Evolutionary conservation across 1,140 invertebrate species (phyloP), one percentile per base, ranked within the genome.

Genomic region (Latrodectus geometricus): DNA sequence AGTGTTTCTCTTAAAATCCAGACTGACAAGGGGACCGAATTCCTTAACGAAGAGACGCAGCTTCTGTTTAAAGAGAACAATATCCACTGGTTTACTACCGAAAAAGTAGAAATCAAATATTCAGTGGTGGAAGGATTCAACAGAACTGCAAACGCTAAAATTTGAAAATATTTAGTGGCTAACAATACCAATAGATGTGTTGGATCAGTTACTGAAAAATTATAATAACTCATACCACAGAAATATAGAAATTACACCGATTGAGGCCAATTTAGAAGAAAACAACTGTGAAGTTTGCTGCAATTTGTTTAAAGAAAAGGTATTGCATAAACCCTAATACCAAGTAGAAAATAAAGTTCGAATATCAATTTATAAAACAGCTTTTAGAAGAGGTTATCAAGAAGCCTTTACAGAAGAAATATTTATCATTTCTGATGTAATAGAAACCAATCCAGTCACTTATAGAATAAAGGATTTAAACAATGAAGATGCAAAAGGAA

Each of bases 71-170:
- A n/a, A n/a, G n/a, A n/a, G n/a, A n/a, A n/a, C n/a, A n/a, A n/a
- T n/a, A n/a, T n/a, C n/a, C n/a, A n/a, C n/a, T n/a, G n/a, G 68
- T 84, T 88, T 61, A 80, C 78, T 21, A 83, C 88, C 75, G 87
- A 89, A 73, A 89, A 88, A 65, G n/a, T 75, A 49, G 90, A 90
- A 65, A 90, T 88, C 4, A 91, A 91, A 89, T 89, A 88, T 9
- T 69, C 86, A 20, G 77, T 90, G 49, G 87, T 89, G 15, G 90
- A 91, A 87, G 86, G 90, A 78, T 90, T 90, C 68, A 90, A 90
- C 80, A 81, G 88, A 65, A 90, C 88, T 21, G 23, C 90, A 3
- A 90, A 87, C 8, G 77, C 80, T 14, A 89, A 88, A 86, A 89
- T 90, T 79, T 89, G 84, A 70, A 87, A 88, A 76, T 89, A 89